Percentiles rank a stretch among this genome's conserved stretches.
These are phyloP conservation scores for Leptopilina clavipes DNA, from an alignment of 1,140 invertebrate genomes.

Conservation along the genomic window DNA sequence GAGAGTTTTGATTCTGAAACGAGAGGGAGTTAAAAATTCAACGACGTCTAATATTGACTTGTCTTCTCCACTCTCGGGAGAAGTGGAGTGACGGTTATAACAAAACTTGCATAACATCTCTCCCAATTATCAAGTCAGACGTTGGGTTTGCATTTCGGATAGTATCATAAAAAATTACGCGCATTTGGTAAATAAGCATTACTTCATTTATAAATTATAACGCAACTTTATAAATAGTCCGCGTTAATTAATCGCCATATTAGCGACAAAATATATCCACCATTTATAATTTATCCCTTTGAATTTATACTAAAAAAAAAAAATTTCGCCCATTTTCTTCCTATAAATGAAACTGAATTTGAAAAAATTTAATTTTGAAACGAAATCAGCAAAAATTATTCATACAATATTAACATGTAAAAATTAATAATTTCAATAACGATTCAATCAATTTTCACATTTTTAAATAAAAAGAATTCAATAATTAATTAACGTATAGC, in stretches of 20 bases:
- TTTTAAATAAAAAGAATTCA: too few relatives aligned
- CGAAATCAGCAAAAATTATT: too few relatives aligned
- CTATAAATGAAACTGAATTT: too few relatives aligned
- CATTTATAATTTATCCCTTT: background rate
- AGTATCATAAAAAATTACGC: constrained; percentile 9
- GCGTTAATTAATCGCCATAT: constrained; percentile 10
- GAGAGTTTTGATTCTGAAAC: background rate
- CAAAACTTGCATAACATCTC: constrained; percentile 22
- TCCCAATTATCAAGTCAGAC: constrained; percentile 20
- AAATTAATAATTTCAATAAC: too few relatives aligned
- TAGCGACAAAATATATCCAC: background rate
- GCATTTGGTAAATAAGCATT: background rate
- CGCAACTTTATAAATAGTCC: background rate
- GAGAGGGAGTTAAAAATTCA: background rate
- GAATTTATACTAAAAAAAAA: background rate
- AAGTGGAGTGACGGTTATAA: constrained; percentile 6
- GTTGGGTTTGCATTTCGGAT: constrained; percentile 24
- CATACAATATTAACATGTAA: too few relatives aligned
- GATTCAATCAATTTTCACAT: too few relatives aligned
- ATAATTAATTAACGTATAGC: too few relatives aligned
- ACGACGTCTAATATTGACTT: constrained; percentile 21
- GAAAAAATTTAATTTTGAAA: too few relatives aligned
- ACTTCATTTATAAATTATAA: background rate
- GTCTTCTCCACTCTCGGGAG: background rate
- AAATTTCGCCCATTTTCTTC: background rate